A percentile compares a stretch with the other conserved stretches of the same genome.
Evolutionary conservation across 2,797 vertebrate species (phyloP).

Genomic region (Chelmon rostratus): DNA sequence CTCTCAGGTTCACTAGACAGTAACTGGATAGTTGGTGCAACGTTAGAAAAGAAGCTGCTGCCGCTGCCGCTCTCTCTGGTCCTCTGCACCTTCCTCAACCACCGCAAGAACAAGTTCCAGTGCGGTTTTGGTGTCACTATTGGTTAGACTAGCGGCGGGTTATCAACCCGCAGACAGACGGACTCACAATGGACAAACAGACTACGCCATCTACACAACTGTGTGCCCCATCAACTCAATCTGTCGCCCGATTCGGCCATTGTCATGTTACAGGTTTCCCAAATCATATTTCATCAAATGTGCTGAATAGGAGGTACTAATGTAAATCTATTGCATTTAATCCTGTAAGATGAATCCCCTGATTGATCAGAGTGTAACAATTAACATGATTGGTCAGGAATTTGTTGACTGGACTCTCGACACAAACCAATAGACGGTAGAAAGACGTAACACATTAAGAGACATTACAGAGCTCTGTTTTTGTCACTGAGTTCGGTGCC

Average conservation of each 20-base stretch:
- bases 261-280: slow-evolving; percentile 22
- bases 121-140: slow-evolving; percentile 94
- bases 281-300: slow-evolving; percentile 9
- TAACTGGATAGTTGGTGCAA: slow-evolving; percentile 93
- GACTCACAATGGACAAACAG: slow-evolving; percentile 30
- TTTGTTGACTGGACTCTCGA: slow-evolving; percentile 22
- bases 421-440: slow-evolving; percentile 14
- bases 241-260: slow-evolving; percentile 4
- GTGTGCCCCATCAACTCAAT: slow-evolving; percentile 32
- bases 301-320: slow-evolving; percentile 19
- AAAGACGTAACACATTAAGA: slow-evolving; percentile 29
- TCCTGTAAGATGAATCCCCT: background rate
- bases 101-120: slow-evolving; percentile 94
- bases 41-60: slow-evolving; percentile 92
- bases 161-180: slow-evolving; percentile 21
- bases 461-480: slow-evolving; percentile 32
- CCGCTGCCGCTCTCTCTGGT: slow-evolving; percentile 92
- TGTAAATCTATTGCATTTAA: slow-evolving; percentile 33
- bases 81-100: slow-evolving; percentile 93
- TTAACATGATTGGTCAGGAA: slow-evolving; percentile 10
- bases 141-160: slow-evolving; percentile 81
- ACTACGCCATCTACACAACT: slow-evolving; percentile 15
- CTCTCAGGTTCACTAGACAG: slow-evolving; percentile 90
- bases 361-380: slow-evolving; percentile 17
- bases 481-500: slow-evolving; percentile 56